These are phyloP conservation scores for Psettodes erumei DNA, from an alignment of 2,113 vertebrate genomes.

Conservation along the genomic window DNA sequence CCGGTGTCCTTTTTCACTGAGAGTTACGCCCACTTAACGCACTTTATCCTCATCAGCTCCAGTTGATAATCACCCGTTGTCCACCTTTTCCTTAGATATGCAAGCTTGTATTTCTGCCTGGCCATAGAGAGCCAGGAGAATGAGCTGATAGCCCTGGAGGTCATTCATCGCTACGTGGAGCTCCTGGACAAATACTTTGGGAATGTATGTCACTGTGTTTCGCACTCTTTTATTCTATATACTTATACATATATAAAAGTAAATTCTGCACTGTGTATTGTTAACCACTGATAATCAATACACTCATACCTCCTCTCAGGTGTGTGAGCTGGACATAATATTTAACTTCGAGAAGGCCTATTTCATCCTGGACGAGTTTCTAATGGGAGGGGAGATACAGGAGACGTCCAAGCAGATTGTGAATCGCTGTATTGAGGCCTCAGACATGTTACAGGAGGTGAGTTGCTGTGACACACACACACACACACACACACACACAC, in stretches of 20 bases:
- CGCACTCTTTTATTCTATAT: constrained; percentile 13
- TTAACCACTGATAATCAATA: not conserved
- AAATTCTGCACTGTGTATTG: not conserved
- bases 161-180: constrained; percentile 97
- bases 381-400: constrained; percentile 96
- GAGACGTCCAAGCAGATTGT: constrained; percentile 95
- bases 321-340: constrained; percentile 98
- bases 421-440: constrained; percentile 92
- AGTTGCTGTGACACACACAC: constrained; percentile 45
- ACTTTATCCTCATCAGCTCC: too few species aligned
- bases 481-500: constrained; percentile 1
- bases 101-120: constrained; percentile 98
- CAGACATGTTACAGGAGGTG: constrained; percentile 99
- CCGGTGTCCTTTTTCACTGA: not conserved
- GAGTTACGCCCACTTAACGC: not conserved
- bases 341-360: constrained; percentile 99
- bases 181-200: constrained; percentile 99
- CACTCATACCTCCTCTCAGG: constrained; percentile 78
- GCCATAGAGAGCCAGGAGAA: constrained; percentile 94
- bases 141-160: constrained; percentile 93
- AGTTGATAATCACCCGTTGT: not conserved
- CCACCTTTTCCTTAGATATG: constrained; percentile 85
- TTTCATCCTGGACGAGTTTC: constrained; percentile 98
- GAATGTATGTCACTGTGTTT: constrained; percentile 84
- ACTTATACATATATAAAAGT: too few species aligned